Evolutionary conservation across 2,113 vertebrate species (phyloP).

Genomic region (Bucco capensis): DNA sequence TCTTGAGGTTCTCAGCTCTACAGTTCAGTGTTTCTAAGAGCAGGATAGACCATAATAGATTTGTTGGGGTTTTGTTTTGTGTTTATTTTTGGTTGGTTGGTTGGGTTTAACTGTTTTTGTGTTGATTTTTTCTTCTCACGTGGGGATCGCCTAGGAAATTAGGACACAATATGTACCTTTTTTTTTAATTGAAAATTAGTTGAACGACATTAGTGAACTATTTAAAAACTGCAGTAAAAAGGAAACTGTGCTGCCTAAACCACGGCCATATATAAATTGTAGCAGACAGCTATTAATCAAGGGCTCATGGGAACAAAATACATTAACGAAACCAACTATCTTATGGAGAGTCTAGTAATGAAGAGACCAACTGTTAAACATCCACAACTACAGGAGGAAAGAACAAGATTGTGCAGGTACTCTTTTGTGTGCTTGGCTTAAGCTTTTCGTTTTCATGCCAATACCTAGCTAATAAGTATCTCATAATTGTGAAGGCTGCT

Average conservation of each 20-base stretch:
- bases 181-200: not conserved
- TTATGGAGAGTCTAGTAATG: not conserved
- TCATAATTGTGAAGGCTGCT: not conserved
- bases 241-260: not conserved
- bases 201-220: not conserved
- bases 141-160: not conserved
- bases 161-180: not conserved
- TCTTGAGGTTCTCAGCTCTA: not conserved
- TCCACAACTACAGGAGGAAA: not conserved
- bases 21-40: not conserved
- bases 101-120: too few species aligned
- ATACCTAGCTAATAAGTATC: not conserved
- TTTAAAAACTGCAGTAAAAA: not conserved
- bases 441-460: not conserved
- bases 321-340: not conserved
- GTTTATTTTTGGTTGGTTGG: too few species aligned
- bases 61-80: not conserved
- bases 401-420: not conserved
- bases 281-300: not conserved
- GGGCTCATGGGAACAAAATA: not conserved
- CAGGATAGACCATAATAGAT: not conserved
- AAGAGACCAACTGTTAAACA: not conserved
- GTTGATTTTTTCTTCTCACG: not conserved
- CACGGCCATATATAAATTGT: not conserved
- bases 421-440: not conserved